Evolutionary conservation across 92 coral and sea anemone species (phyloP).

Genomic region (Plumapathes pennacea): DNA sequence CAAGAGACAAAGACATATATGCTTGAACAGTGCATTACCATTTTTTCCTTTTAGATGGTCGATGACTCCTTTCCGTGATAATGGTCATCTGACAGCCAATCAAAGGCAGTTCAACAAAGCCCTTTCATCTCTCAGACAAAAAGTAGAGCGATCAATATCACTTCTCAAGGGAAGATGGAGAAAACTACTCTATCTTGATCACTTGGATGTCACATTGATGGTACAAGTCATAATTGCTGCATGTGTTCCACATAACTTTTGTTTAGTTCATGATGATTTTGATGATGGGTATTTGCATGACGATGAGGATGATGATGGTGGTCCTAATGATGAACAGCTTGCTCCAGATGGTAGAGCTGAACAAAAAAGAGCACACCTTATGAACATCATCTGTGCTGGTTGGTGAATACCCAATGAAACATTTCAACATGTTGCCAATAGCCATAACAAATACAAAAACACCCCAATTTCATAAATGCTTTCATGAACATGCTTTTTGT

Average conservation of each 20-base stretch:
- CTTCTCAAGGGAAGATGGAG: slow-evolving; percentile 46
- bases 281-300: slow-evolving; percentile 25
- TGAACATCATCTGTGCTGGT: slow-evolving; percentile 29
- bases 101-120: slow-evolving; percentile 16
- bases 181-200: slow-evolving; percentile 25
- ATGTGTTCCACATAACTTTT: slow-evolving; percentile 54
- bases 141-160: slow-evolving; percentile 18
- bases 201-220: slow-evolving; percentile 23
- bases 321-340: slow-evolving; percentile 1
- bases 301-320: slow-evolving; percentile 27
- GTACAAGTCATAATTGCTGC: slow-evolving; percentile 40
- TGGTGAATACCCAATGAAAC: too few relatives aligned
- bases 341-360: slow-evolving; percentile 14
- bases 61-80: slow-evolving; percentile 26
- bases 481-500: too few relatives aligned
- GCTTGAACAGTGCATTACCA: too few relatives aligned
- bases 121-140: slow-evolving; percentile 27
- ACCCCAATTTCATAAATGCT: too few relatives aligned
- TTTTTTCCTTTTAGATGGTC: slow-evolving; percentile 20
- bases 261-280: slow-evolving; percentile 39
- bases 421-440: too few relatives aligned
- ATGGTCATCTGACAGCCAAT: slow-evolving; percentile 21
- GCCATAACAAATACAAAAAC: too few relatives aligned
- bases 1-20: too few relatives aligned
- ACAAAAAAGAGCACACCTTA: slow-evolving; percentile 30